Base-by-base conservation (phyloP, 1,140 invertebrate species). In the Bombus cullumanus region DNA sequence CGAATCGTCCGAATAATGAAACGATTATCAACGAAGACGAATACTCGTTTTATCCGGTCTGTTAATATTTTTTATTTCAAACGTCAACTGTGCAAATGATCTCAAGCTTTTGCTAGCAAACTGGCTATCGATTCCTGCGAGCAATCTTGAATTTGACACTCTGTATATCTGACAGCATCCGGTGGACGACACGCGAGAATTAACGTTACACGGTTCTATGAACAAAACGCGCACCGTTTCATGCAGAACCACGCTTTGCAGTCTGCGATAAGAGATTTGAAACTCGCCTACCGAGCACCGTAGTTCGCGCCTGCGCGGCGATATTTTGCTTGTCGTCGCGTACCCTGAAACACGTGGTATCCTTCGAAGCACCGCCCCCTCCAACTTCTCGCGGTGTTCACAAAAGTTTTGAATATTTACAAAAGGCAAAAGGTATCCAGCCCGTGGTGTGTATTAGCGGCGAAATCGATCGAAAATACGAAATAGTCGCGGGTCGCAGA, bases 311-410 rank as follows among this genome's bases (percentile, higher is more conserved):
- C 83, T 91, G 92, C 92, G 92, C 92, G 74, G 69, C 71, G 62
- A 80, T 13, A 37, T 71, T 89, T 86, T 83, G 71, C 85, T 88
- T 85, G 87, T 88, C 86, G 87, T 87, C 84, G 79, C 86, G 12
- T 57, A 89, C 76, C 68, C 78, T n/a, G 86, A 86, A 91, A 91
- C 91, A 92, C 91, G 91, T 92, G 91, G 89, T 91, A 86, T 73
- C 73, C 80, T 76, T 43, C 57, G 15, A 41, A 62, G 47, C 43
- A 57, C 41, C 59, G 28, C 43, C 41, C 68, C 47, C n/a, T 31
- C 66, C 66, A 57, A 25, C n/a, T 59, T 31, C 34, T 28, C 34
- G 37, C 28, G 37, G 34, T 18, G 15, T n/a, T 3, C 57, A 25
- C 25, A 83, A 39, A 83, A 83, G 34, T 76, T 76, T 66, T 31